These are phyloP conservation scores for Poecilia picta DNA, from an alignment of 2,797 vertebrate genomes.

Conservation along the genomic window DNA sequence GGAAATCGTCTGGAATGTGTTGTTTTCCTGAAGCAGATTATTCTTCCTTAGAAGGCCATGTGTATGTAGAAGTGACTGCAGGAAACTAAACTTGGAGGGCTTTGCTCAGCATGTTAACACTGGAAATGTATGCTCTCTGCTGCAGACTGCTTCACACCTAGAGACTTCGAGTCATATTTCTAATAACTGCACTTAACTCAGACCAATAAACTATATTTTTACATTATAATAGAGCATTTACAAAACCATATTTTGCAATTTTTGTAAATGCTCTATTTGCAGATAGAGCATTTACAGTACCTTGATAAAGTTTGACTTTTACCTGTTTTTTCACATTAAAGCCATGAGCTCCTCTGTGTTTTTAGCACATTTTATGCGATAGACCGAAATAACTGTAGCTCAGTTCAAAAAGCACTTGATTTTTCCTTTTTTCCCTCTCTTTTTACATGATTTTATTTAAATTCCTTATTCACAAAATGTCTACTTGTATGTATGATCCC, in stretches of 20 bases:
- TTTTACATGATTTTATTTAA: not conserved
- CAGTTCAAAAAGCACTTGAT: not conserved
- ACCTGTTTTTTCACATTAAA: not conserved
- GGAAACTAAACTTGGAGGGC: slow-evolving; percentile 43
- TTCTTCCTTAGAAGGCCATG: slow-evolving; percentile 33
- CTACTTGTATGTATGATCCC: not conserved
- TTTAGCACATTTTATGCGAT: not conserved
- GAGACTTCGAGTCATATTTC: slow-evolving; percentile 35
- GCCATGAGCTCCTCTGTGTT: not conserved
- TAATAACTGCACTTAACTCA: slow-evolving; percentile 44
- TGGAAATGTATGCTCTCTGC: slow-evolving; percentile 46
- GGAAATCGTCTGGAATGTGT: slow-evolving; percentile 30
- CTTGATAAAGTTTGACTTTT: not conserved
- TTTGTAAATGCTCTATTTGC: too few relatives aligned
- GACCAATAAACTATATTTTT: slow-evolving; percentile 34
- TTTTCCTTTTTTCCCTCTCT: not conserved
- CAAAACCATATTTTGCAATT: slow-evolving; percentile 1
- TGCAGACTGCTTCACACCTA: slow-evolving; percentile 31
- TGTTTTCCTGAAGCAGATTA: slow-evolving; percentile 43
- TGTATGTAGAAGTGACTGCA: slow-evolving; percentile 38
- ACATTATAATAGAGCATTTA: slow-evolving; percentile 21
- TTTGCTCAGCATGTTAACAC: slow-evolving; percentile 55
- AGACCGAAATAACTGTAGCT: not conserved
- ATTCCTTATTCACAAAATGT: not conserved
- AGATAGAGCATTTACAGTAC: not conserved